Conservation (phyloP, 2,113 vertebrate genomes). For the Furnarius figulus region DNA sequence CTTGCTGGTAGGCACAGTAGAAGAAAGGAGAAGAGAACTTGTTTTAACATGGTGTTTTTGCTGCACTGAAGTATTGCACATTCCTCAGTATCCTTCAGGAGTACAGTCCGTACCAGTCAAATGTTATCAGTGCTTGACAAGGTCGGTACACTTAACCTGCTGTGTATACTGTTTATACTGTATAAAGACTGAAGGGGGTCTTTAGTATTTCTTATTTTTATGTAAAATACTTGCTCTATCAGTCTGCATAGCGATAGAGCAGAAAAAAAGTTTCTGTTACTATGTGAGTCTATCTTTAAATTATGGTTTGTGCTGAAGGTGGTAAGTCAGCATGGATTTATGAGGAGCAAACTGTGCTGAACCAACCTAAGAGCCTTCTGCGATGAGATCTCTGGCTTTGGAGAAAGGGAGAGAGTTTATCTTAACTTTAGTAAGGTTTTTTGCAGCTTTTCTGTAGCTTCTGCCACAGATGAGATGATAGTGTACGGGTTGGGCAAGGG, state of each 20-base stretch:
- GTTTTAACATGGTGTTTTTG: background rate
- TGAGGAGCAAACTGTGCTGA: background rate
- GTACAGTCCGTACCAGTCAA: background rate
- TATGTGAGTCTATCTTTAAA: background rate
- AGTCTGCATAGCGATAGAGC: background rate
- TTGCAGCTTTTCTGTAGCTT: accelerated
- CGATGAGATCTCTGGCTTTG: background rate
- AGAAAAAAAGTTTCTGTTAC: background rate
- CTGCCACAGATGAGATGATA: background rate
- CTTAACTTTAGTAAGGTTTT: background rate
- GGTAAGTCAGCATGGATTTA: background rate
- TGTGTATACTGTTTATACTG: background rate
- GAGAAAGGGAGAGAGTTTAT: background rate
- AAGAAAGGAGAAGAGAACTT: background rate
- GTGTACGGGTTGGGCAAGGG: too few relatives aligned
- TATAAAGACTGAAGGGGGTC: background rate
- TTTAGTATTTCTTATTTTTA: background rate
- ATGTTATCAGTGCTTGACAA: background rate
- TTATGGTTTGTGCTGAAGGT: background rate
- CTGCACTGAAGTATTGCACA: accelerated
- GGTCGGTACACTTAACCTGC: background rate
- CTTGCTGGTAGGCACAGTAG: background rate
- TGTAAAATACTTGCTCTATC: background rate
- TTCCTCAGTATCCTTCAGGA: background rate
- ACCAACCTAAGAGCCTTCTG: background rate